Evolutionary conservation across 2,888 invertebrate species (phyloP).

Genomic region (Agonum fuliginosum): DNA sequence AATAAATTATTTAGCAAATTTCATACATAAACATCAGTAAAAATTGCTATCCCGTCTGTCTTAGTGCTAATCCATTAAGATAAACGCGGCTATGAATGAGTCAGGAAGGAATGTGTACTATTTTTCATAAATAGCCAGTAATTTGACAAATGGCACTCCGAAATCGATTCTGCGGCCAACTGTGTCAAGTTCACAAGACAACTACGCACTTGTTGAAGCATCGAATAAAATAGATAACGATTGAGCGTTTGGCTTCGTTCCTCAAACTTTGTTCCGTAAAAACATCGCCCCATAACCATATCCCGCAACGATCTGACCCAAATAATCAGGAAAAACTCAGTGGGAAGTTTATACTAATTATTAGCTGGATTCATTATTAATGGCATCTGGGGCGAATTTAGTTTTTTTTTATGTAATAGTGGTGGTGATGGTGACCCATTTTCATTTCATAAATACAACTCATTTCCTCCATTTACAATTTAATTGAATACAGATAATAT

Average conservation of each 20-base stretch:
- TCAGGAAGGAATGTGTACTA: constrained; percentile 11
- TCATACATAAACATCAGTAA: too few relatives aligned
- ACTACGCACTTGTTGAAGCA: constrained; percentile 55
- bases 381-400: too few relatives aligned
- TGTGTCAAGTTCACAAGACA: constrained; percentile 29
- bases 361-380: too few relatives aligned
- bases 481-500: too few relatives aligned
- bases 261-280: constrained; percentile 40
- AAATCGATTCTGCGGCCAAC: constrained; percentile 38
- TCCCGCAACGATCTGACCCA: constrained; percentile 2
- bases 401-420: too few relatives aligned
- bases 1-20: not conserved
- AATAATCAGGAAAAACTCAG: not conserved
- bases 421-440: too few relatives aligned
- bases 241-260: constrained; percentile 17
- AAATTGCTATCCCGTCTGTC: too few relatives aligned
- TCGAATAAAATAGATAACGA: constrained; percentile 45
- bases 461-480: too few relatives aligned
- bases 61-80: not conserved
- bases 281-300: constrained; percentile 5
- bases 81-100: constrained; percentile 3
- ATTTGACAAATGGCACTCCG: constrained; percentile 44
- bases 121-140: constrained; percentile 46
- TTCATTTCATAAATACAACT: too few relatives aligned
- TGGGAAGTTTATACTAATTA: too few relatives aligned